Evolutionary conservation across 2,113 vertebrate genomes (phyloP), one percentile per base, ranked within the genome.

Genomic region (Morone chrysops): DNA sequence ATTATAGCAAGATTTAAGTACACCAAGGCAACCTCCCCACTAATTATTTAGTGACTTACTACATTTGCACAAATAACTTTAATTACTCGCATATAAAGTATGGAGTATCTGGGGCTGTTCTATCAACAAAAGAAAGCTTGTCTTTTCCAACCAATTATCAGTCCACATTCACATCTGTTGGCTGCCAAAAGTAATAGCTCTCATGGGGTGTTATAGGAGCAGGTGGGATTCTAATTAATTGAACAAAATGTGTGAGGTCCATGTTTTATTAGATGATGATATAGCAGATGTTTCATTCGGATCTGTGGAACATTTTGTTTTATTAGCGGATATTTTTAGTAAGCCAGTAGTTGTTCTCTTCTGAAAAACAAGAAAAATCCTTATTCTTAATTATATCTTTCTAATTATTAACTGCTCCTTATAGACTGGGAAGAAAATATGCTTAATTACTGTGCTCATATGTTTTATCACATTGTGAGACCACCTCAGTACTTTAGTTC

Each of bases 151-250:
- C 5, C n/a, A 87, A 68, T 68, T 70, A 61, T 59, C 14, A 70
- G 67, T 40, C 1, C 20, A 68, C 13, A 61, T 59, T 25, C n/a
- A 41, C 57, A 81, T 84, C 66, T 81, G 81, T 50, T 73, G 3
- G n/a, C 56, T 73, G 22, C n/a, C 40, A 50, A 16, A 43, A 38
- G 6, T 66, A 54, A 70, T 20, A 17, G 14, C 47, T 78, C 53
- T 75, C 31, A 31, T 41, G 50, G 50, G 25, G 6, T 70, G 51
- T 77, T 38, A 41, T 13, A 17, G 7, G 8, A 65, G 54, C 67
- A 73, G 16, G 47, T 75, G 17, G 38, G 13, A 43, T 59, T 62
- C 6, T 41, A 57, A 81, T 57, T 61, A 54, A 69, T 63, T 71
- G 53, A 36, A 50, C 31, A 74, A 31, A 74, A 70, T 36, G 43